phyloP scores from a whole-genome alignment of 2,888 invertebrate species.

The Schizaphis graminum region DNA sequence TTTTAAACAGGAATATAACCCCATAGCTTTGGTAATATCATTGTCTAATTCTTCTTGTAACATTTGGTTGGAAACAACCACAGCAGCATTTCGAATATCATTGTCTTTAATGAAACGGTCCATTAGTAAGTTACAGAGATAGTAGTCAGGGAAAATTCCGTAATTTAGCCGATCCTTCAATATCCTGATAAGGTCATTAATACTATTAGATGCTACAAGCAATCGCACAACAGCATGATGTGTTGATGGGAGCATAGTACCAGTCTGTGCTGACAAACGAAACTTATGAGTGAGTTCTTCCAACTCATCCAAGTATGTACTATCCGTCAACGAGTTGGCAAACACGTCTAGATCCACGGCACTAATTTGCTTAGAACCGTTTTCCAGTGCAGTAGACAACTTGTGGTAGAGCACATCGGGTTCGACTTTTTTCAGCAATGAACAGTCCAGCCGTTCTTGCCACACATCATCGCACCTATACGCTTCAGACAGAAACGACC shows the following conservation, averaged over 20 bases:
- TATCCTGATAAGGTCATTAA: constrained; percentile 79
- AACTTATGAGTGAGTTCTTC: constrained; percentile 81
- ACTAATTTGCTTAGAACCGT: constrained; percentile 77
- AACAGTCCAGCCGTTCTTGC: constrained; percentile 77
- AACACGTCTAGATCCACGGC: constrained; percentile 88
- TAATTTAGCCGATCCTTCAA: constrained; percentile 87
- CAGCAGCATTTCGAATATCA: constrained; percentile 81
- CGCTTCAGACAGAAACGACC: constrained; percentile 75
- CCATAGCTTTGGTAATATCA: constrained; percentile 78
- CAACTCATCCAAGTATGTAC: constrained; percentile 78
- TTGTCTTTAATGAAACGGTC: constrained; percentile 81
- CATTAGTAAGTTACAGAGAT: constrained; percentile 83
- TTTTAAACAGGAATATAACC: constrained; percentile 82
- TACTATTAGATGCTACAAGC: constrained; percentile 74
- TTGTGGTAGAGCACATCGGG: constrained; percentile 79
- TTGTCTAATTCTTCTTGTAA: constrained; percentile 88
- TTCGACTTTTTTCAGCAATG: constrained; percentile 77
- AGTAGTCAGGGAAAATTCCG: constrained; percentile 91
- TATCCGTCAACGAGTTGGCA: constrained; percentile 77
- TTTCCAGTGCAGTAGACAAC: constrained; percentile 77
- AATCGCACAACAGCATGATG: constrained; percentile 83
- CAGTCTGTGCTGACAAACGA: constrained; percentile 80
- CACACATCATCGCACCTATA: constrained; percentile 82
- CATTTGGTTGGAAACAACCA: constrained; percentile 85
- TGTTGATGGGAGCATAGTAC: constrained; percentile 83